Evolutionary conservation across 2,888 invertebrate genomes (phyloP).

Genomic region (Pristionchus mayeri): DNA sequence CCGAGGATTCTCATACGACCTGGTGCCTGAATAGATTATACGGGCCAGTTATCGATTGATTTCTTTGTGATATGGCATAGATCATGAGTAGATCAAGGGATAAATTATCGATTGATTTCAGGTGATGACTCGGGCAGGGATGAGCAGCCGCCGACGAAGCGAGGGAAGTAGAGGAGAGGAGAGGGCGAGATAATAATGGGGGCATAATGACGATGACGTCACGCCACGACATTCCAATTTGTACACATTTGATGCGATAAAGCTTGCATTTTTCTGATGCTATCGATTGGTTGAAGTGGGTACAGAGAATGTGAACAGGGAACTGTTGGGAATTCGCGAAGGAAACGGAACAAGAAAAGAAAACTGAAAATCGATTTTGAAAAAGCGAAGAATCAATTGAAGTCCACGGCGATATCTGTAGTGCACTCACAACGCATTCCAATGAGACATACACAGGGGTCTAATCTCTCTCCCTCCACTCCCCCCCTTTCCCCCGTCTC

Average conservation of each 20-base stretch:
- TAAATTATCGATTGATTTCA: background rate
- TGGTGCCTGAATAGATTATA: no score
- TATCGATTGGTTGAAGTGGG: background rate
- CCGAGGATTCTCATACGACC: no score
- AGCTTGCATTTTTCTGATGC: background rate
- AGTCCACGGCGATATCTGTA: background rate
- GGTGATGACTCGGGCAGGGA: constrained; percentile 5
- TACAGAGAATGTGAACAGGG: background rate
- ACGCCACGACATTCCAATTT: constrained; percentile 9
- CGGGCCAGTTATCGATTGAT: no score
- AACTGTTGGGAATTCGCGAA: no score
- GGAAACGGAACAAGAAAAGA: no score
- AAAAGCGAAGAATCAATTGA: background rate
- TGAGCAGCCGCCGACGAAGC: constrained; percentile 5
- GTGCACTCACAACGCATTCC: constrained; percentile 4
- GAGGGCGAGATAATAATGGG: background rate
- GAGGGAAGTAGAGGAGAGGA: background rate
- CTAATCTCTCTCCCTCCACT: background rate
- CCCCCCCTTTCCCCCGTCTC: background rate
- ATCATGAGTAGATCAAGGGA: background rate
- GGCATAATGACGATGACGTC: background rate
- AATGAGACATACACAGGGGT: background rate
- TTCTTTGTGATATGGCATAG: background rate
- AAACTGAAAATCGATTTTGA: background rate
- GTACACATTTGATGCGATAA: constrained; percentile 12